Evolutionary conservation across 2,113 vertebrate species (phyloP).

Genomic region (Sylvia atricapilla): DNA sequence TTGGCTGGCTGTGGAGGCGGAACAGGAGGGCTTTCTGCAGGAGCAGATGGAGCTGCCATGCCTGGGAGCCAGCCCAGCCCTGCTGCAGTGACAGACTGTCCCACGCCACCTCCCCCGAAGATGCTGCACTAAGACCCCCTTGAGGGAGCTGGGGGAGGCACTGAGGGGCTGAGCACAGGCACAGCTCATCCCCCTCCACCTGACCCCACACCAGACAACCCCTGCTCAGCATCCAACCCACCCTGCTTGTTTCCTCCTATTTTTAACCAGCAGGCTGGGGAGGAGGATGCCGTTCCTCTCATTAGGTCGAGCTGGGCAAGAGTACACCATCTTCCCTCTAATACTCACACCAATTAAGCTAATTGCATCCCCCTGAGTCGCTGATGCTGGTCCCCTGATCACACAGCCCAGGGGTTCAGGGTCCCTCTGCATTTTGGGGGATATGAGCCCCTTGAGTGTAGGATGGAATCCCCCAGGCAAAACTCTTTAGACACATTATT

Average conservation of each 20-base stretch:
- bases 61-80: conserved; percentile 58
- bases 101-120: neutral
- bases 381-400: neutral
- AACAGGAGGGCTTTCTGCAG: conserved; percentile 45
- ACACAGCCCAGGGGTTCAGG: neutral
- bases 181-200: neutral
- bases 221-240: neutral
- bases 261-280: neutral
- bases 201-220: neutral
- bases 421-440: neutral
- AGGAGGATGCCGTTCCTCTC: neutral
- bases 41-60: conserved; percentile 50
- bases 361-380: neutral
- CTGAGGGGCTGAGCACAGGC: neutral
- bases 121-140: neutral
- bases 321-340: neutral
- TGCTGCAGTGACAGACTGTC: conserved; percentile 45
- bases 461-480: neutral
- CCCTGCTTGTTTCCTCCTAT: rapidly evolving
- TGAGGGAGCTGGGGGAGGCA: rapidly evolving
- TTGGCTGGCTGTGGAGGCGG: neutral
- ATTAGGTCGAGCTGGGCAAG: neutral
- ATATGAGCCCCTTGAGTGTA: rapidly evolving
- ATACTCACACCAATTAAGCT: neutral
- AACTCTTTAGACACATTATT: neutral